These are phyloP conservation scores for Phasianus colchicus DNA, from an alignment of 2,113 vertebrate species.

Conservation along the genomic window DNA sequence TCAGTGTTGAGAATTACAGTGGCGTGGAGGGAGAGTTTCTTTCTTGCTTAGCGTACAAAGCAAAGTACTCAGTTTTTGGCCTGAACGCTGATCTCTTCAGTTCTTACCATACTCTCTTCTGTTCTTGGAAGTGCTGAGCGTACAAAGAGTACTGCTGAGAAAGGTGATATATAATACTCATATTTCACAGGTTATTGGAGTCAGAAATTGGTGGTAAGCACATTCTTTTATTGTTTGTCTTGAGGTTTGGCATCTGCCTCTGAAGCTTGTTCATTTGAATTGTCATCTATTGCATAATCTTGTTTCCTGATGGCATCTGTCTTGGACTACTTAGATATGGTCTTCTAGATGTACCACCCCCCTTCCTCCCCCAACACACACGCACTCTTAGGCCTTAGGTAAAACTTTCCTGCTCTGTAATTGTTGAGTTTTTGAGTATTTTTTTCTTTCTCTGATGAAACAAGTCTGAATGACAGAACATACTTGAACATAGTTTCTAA, in stretches of 20 bases:
- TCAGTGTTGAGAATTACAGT: background rate
- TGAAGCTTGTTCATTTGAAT: background rate
- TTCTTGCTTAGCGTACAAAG: background rate
- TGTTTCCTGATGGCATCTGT: background rate
- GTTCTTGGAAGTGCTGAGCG: background rate
- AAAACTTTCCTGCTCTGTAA: background rate
- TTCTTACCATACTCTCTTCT: background rate
- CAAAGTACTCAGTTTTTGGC: background rate
- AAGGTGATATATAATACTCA: background rate
- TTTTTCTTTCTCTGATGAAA: background rate
- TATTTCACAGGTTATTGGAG: background rate
- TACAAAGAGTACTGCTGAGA: background rate
- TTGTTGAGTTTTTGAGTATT: background rate
- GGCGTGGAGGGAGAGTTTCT: background rate
- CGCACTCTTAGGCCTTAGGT: background rate
- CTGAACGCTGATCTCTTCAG: background rate
- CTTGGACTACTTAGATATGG: background rate
- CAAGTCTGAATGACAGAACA: background rate
- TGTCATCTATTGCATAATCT: background rate
- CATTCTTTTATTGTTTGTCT: background rate
- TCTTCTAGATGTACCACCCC: background rate
- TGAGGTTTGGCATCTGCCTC: background rate
- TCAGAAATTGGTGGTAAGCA: background rate
- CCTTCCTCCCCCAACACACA: too few species aligned
- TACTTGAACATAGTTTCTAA: background rate